Conservation (phyloP, 2,888 invertebrate genomes). For the Amiota mariae region DNA sequence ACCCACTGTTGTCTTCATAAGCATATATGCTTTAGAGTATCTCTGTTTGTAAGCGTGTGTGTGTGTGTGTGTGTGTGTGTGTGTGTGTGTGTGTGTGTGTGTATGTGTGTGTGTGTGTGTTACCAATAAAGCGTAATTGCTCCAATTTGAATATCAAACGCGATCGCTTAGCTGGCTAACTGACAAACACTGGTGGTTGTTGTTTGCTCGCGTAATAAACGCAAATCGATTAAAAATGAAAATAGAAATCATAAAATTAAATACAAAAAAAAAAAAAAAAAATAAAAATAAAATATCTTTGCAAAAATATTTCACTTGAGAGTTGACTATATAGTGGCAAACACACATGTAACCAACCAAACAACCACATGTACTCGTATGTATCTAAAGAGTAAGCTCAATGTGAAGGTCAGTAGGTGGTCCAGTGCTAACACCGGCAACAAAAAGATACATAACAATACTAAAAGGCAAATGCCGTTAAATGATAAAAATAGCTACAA, state of each 20-base stretch:
- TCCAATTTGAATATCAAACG: slow-evolving; percentile 61
- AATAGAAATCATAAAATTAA: not conserved
- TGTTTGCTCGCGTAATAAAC: slow-evolving; percentile 21
- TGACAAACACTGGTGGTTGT: not conserved
- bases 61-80: too few species aligned
- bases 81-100: too few species aligned
- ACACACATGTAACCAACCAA: not conserved
- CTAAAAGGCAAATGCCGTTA: slow-evolving; percentile 36
- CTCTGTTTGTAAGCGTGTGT: too few species aligned
- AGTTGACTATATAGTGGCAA: not conserved
- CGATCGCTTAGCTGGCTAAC: not conserved
- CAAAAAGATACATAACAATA: slow-evolving; percentile 3
- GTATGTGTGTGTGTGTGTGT: not conserved
- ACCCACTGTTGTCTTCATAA: slow-evolving; percentile 10
- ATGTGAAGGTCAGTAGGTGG: slow-evolving; percentile 68
- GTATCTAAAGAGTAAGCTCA: slow-evolving; percentile 39
- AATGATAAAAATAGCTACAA: slow-evolving; percentile 45
- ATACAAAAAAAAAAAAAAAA: slow-evolving; percentile 49
- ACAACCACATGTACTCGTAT: not conserved
- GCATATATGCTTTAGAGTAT: not conserved
- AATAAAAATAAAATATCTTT: too few species aligned
- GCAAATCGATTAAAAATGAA: not conserved
- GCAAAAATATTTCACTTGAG: not conserved
- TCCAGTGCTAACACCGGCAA: slow-evolving; percentile 42
- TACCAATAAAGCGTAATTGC: slow-evolving; percentile 55